Conservation (phyloP, 2,113 vertebrate genomes). For the Myodes glareolus region DNA sequence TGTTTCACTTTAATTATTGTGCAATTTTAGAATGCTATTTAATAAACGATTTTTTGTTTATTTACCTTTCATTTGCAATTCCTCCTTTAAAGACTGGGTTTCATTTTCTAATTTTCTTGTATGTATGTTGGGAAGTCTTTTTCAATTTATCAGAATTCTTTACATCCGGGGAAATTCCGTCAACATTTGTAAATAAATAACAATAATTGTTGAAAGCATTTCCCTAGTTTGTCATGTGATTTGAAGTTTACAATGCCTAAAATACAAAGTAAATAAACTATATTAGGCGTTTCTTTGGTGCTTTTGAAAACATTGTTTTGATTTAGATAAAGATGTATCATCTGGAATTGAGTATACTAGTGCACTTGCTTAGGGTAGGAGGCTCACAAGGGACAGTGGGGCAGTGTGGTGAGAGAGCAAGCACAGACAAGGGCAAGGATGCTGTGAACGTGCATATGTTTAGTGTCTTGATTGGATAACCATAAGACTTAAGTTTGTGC, state of each 20-base stretch:
- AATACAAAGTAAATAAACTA: conserved; percentile 4
- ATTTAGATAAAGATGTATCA: not conserved
- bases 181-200: not conserved
- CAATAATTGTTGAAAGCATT: not conserved
- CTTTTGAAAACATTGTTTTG: not conserved
- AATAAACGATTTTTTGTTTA: not conserved
- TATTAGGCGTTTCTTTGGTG: not conserved
- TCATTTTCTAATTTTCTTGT: not conserved
- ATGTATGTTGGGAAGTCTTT: not conserved
- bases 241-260: not conserved
- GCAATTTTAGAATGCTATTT: not conserved
- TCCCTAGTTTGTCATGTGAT: not conserved
- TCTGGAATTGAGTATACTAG: not conserved
- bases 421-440: not conserved
- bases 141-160: not conserved
- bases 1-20: not conserved
- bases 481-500: not conserved
- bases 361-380: not conserved
- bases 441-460: not conserved
- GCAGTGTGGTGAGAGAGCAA: not conserved
- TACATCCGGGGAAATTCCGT: not conserved
- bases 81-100: not conserved
- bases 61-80: not conserved
- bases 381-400: not conserved
- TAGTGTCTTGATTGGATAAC: not conserved